phyloP scores from a whole-genome alignment of 2,113 vertebrate species.

The Erythrolamprus reginae region DNA sequence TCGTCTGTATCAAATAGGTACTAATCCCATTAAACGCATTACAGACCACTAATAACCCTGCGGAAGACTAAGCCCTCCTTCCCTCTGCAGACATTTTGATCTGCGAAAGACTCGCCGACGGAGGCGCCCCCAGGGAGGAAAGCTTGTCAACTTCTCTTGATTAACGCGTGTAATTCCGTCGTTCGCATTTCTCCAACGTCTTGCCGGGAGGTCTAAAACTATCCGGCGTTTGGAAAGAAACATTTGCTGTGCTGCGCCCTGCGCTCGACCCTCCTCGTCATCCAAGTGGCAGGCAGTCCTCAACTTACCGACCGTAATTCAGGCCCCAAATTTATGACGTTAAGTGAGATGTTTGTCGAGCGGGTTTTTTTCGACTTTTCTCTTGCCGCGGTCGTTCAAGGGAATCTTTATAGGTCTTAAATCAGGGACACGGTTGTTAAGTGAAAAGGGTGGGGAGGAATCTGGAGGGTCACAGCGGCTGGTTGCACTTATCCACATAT shows the following conservation, averaged over 20 bases:
- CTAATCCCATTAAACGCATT: conserved; percentile 56
- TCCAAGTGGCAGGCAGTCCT: neutral
- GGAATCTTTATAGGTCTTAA: too few species aligned
- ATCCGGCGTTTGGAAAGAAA: neutral
- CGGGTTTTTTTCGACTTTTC: too few species aligned
- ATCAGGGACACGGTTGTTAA: too few species aligned
- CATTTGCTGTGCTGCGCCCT: neutral
- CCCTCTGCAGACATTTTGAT: conserved; percentile 48
- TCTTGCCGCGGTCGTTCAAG: too few species aligned
- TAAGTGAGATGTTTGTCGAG: too few species aligned
- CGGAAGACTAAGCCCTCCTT: conserved; percentile 13
- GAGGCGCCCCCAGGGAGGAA: conserved; percentile 39
- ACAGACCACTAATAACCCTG: conserved; percentile 33
- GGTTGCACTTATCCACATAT: too few species aligned
- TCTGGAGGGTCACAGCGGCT: too few species aligned
- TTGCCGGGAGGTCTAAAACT: conserved; percentile 12
- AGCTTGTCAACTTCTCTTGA: conserved; percentile 35
- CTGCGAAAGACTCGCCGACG: conserved; percentile 30
- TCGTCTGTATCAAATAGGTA: conserved; percentile 50
- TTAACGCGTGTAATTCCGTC: conserved; percentile 5
- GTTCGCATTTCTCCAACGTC: conserved; percentile 32
- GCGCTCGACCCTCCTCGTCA: conserved; percentile 16
- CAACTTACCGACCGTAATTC: neutral
- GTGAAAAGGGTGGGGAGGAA: too few species aligned
- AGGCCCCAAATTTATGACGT: too few species aligned